Evolutionary conservation across 2,888 invertebrate genomes (phyloP).

Genomic region (Lepidocyrtinus sp.): DNA sequence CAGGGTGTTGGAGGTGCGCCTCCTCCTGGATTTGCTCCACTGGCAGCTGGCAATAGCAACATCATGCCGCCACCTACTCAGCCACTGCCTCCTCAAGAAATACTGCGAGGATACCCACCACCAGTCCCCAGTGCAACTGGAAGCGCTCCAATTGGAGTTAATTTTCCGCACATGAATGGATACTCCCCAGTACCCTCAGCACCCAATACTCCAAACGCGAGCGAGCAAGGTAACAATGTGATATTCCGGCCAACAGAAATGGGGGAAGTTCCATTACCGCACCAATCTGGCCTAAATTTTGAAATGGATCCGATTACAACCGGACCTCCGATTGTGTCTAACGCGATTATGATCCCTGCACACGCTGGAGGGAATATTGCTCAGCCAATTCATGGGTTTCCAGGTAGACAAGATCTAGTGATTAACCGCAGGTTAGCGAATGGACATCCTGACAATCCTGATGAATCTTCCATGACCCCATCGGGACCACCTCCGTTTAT

Average conservation of each 20-base stretch:
- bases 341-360: background rate
- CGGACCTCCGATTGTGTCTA: background rate
- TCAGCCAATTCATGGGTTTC: background rate
- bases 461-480: background rate
- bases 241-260: background rate
- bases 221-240: background rate
- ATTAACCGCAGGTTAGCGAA: background rate
- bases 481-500: background rate
- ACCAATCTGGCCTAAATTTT: background rate
- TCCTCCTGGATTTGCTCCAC: slow-evolving; percentile 64
- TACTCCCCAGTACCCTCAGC: background rate
- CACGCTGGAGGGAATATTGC: too few species aligned
- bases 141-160: slow-evolving; percentile 37
- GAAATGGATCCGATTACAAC: too few species aligned
- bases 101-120: background rate
- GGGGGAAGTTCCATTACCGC: background rate
- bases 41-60: slow-evolving; percentile 37
- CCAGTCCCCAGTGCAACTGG: background rate
- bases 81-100: slow-evolving; percentile 11
- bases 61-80: slow-evolving; percentile 25
- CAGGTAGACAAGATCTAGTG: too few species aligned
- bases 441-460: background rate
- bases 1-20: slow-evolving; percentile 45
- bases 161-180: slow-evolving; percentile 14
- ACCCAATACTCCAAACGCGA: slow-evolving; percentile 2